Percentiles rank a stretch among this genome's conserved stretches.
phyloP scores from a whole-genome alignment of 2,797 vertebrate genomes.

The Anguilla pacifica region DNA sequence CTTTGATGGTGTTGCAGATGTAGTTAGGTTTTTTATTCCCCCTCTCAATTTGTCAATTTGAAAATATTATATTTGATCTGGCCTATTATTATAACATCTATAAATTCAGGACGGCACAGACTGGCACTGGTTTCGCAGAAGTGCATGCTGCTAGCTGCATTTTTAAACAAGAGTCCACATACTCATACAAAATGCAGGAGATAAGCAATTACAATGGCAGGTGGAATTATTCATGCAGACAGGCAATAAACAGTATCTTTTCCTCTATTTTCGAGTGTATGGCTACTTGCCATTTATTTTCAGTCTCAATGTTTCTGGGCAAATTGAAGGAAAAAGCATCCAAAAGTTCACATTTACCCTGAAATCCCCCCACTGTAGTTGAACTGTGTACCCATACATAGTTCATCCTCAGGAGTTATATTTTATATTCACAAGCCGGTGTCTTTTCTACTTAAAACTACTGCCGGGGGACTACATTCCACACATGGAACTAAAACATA shows the following conservation, averaged over 20 bases:
- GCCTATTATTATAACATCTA: neutral
- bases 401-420: neutral
- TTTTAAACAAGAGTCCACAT: neutral
- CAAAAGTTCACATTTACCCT: neutral
- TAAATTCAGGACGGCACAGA: neutral
- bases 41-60: neutral
- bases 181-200: neutral
- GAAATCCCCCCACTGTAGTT: neutral
- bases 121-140: neutral
- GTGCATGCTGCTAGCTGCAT: neutral
- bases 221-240: neutral
- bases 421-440: neutral
- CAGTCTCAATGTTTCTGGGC: neutral
- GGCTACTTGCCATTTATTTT: neutral
- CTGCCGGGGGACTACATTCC: neutral
- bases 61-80: conserved; percentile 6
- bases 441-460: neutral
- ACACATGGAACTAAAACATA: neutral
- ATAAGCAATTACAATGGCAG: conserved; percentile 1
- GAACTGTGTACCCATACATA: neutral
- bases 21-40: conserved; percentile 27
- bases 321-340: neutral
- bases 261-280: neutral
- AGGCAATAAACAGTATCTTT: neutral
- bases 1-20: neutral